Percentiles rank a stretch among this genome's conserved stretches.
phyloP scores from a whole-genome alignment of 2,888 invertebrate species.

The Rhagonycha fulva region DNA sequence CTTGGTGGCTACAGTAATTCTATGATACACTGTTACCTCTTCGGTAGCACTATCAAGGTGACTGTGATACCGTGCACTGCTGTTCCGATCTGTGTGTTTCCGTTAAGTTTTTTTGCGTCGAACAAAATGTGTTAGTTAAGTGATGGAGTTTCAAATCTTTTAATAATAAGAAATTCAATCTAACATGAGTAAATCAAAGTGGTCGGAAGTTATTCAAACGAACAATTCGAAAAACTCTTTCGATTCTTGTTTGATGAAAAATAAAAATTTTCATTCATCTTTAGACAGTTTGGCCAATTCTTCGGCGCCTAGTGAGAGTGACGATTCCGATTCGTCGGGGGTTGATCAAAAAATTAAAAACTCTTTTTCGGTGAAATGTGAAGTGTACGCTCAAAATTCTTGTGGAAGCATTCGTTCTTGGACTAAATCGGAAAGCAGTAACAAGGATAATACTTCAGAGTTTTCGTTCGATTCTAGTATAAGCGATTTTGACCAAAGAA shows the following conservation, averaged over 20 bases:
- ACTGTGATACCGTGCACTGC: conserved; percentile 14
- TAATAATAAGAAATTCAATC: conserved; percentile 13
- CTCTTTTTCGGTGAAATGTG: conserved; percentile 51
- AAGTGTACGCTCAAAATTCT: conserved; percentile 49
- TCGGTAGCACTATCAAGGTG: conserved; percentile 14
- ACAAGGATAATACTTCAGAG: conserved; percentile 39
- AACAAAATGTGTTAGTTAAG: not conserved
- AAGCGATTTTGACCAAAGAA: conserved; percentile 23
- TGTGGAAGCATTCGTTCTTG: conserved; percentile 45
- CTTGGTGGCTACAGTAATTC: conserved; percentile 7
- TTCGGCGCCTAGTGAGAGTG: conserved; percentile 65
- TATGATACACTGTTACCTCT: conserved; percentile 12
- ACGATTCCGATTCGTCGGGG: conserved; percentile 67
- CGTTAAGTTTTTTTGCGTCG: not conserved
- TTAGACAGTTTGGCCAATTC: conserved; percentile 72
- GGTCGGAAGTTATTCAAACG: conserved; percentile 31
- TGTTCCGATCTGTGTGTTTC: not conserved
- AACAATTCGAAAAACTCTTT: not conserved
- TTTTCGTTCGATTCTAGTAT: conserved; percentile 41
- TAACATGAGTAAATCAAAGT: conserved; percentile 40
- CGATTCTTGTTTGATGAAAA: not conserved
- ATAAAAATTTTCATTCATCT: conserved; percentile 47
- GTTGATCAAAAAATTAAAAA: conserved; percentile 58
- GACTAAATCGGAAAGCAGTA: conserved; percentile 38
- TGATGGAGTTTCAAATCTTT: not conserved